Evolutionary conservation across 2,113 vertebrate genomes (phyloP), one percentile per base, ranked within the genome.

Genomic region (Apistogramma diplotaenia): DNA sequence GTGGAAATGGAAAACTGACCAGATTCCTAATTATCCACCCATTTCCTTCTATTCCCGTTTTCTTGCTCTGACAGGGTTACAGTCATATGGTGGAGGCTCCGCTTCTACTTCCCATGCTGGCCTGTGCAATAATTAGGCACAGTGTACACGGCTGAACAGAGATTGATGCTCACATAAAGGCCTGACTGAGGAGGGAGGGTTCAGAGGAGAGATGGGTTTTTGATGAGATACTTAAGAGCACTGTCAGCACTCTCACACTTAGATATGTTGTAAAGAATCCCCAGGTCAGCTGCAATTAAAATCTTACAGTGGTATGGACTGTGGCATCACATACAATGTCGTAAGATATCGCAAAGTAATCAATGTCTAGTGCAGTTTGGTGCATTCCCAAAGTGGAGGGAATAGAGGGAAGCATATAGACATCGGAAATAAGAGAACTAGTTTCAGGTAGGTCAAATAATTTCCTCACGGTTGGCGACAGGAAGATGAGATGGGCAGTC

Each of bases 1-100:
- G 59, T 67, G 84, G 76, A 86, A 89, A 67, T 83, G 83, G 87
- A 90, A 93, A 92, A 86, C 13, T 74, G 87, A 86, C 83, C 76
- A 83, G 59, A 90, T 92, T 93, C 76, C 83, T 93, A 94, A 94
- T 94, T 91, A 94, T 67, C 81, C 33, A 3, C 59, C 82, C 79
- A 74, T 73, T 82, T 84, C 57, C 43, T 81, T 61, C 51, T 13
- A 59, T 83, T 90, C 67, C 56, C 21, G 78, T 43, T 77, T 54
- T 83, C 61, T 56, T 33, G 60, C 62, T 76, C 86, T 89, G 88
- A 86, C 73, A 60, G 73, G 82, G 88, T 74, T 84, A 27, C 72
- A 87, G 79, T 73, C 40, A 3, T 74, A 79, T 62, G 57, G 57
- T 9, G 62, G 80, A 86, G 79, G 70, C 55, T 87, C 46, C 57